A percentile compares a stretch with the other conserved stretches of the same genome.
Conservation (phyloP, 2,797 vertebrate genomes). For the Hemitrygon akajei region DNA sequence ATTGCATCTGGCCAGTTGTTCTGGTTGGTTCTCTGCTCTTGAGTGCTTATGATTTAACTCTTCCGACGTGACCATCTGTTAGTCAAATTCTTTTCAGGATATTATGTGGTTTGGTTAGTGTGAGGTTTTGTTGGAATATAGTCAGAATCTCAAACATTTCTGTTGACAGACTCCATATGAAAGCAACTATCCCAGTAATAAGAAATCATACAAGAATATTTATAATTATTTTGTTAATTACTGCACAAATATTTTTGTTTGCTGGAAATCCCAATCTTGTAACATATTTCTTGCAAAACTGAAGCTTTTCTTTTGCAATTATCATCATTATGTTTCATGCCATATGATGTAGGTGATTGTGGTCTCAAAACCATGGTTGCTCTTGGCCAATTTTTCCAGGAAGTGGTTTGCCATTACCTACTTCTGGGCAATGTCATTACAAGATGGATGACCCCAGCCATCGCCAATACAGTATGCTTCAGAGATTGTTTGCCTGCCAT, state of each 20-base stretch:
- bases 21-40: background rate
- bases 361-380: too few relatives aligned
- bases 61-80: background rate
- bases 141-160: background rate
- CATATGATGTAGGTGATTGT: too few relatives aligned
- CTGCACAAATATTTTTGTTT: background rate
- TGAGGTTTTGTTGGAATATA: background rate
- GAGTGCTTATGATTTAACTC: background rate
- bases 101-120: background rate
- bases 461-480: too few relatives aligned
- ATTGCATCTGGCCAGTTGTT: background rate
- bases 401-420: too few relatives aligned
- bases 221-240: background rate
- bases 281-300: background rate
- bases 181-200: background rate
- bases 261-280: background rate
- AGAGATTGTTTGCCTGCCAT: too few relatives aligned
- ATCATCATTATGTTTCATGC: too few relatives aligned
- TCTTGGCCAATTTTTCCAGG: too few relatives aligned
- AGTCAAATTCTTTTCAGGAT: conserved; percentile 24
- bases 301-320: too few relatives aligned
- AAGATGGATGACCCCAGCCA: too few relatives aligned
- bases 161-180: background rate
- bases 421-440: too few relatives aligned
- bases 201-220: background rate